A percentile compares a stretch with the other conserved stretches of the same genome.
These are phyloP conservation scores for Zaprionus bogoriensis DNA, from an alignment of 2,888 invertebrate species.

Conservation along the genomic window DNA sequence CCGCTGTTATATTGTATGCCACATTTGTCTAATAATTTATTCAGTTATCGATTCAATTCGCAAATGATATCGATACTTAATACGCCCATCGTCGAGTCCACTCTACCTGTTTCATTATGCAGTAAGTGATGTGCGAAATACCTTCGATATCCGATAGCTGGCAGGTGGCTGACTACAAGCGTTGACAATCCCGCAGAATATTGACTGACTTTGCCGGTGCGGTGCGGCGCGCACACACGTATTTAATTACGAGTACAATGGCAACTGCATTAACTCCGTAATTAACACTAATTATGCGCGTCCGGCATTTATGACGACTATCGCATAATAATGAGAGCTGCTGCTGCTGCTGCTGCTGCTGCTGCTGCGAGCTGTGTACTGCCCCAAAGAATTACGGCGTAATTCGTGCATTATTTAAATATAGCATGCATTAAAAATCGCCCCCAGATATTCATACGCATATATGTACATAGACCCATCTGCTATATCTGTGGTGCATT, in stretches of 20 bases:
- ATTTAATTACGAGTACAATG: constrained; percentile 54
- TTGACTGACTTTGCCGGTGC: neutral
- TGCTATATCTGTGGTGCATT: neutral
- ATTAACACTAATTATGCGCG: constrained; percentile 72
- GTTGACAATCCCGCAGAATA: neutral
- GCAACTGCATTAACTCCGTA: constrained; percentile 71
- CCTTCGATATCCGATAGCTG: neutral
- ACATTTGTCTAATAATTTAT: too few species aligned
- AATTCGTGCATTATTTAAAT: constrained; percentile 55
- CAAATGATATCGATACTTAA: too few species aligned
- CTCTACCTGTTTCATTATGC: neutral
- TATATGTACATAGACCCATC: neutral
- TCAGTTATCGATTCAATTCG: too few species aligned
- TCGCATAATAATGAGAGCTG: constrained; percentile 30
- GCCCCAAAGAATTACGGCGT: constrained; percentile 27
- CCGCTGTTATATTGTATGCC: too few species aligned
- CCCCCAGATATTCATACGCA: neutral
- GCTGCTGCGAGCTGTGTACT: neutral
- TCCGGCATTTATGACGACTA: constrained; percentile 50
- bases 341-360: too few species aligned
- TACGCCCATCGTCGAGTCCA: too few species aligned
- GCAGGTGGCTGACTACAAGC: neutral
- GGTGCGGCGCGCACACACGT: constrained; percentile 13
- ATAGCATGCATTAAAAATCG: constrained; percentile 8
- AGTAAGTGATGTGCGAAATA: neutral